Percentiles rank a stretch among this genome's conserved stretches.
Evolutionary conservation across 2,888 invertebrate genomes (phyloP).

Genomic region (Trisateles emortualis): DNA sequence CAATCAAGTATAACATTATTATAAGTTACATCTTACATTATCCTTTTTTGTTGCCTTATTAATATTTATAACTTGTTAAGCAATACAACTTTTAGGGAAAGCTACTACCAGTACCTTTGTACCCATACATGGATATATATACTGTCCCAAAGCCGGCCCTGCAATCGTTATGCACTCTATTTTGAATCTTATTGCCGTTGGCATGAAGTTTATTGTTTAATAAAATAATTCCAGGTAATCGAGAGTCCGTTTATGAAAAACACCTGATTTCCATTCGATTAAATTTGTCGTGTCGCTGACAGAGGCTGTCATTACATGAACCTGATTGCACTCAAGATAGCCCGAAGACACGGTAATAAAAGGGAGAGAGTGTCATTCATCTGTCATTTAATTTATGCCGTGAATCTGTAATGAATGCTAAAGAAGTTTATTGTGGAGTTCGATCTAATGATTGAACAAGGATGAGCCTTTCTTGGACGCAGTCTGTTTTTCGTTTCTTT

Average conservation of each 20-base stretch:
- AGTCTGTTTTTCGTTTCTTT: too few relatives aligned
- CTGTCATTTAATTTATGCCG: constrained; percentile 25
- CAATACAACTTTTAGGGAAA: constrained; percentile 3
- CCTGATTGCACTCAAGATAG: constrained; percentile 38
- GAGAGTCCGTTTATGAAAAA: constrained; percentile 49
- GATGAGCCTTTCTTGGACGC: too few relatives aligned
- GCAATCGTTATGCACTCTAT: constrained; percentile 3
- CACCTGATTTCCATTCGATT: constrained; percentile 63
- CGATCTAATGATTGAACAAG: not conserved
- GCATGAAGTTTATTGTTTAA: not conserved
- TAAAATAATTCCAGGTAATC: constrained; percentile 17
- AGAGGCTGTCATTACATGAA: constrained; percentile 51
- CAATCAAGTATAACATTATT: not conserved
- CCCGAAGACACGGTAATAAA: constrained; percentile 17
- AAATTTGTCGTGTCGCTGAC: constrained; percentile 51
- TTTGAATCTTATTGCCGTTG: not conserved
- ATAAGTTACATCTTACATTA: not conserved
- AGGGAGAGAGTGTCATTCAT: constrained; percentile 16
- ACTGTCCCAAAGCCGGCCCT: constrained; percentile 1
- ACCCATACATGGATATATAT: constrained; percentile 7
- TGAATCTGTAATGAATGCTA: constrained; percentile 3
- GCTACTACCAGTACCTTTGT: too few relatives aligned
- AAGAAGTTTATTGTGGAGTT: not conserved
- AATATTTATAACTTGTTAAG: constrained; percentile 2
- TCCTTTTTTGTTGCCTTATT: not conserved